A percentile compares a stretch with the other conserved stretches of the same genome.
Conservation (phyloP, 2,113 vertebrate genomes). For the Gobius niger region DNA sequence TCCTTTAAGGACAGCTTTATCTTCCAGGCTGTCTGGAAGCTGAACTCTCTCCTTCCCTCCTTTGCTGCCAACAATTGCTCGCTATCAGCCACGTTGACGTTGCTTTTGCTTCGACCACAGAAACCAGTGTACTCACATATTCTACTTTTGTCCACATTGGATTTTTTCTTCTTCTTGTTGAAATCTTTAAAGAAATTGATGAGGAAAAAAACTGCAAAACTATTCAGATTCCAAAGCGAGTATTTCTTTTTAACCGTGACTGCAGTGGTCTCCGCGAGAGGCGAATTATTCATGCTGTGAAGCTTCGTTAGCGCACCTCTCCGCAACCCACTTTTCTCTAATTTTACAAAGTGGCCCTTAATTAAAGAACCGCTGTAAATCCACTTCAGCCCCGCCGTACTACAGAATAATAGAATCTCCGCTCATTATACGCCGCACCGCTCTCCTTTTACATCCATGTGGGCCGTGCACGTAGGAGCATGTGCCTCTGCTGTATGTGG, state of each 20-base stretch:
- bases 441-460: slow-evolving; percentile 10
- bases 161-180: background rate
- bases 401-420: slow-evolving; percentile 17
- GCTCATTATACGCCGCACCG: slow-evolving; percentile 16
- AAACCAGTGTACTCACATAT: no score
- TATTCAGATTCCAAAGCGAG: background rate
- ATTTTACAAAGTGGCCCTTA: slow-evolving; percentile 14
- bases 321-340: background rate
- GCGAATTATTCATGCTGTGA: slow-evolving; percentile 1
- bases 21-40: no score
- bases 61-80: no score
- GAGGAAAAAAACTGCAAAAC: background rate
- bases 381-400: slow-evolving; percentile 13
- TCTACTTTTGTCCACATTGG: no score
- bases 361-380: slow-evolving; percentile 24
- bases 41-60: no score
- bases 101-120: no score
- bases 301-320: slow-evolving; percentile 5
- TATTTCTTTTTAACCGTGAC: background rate
- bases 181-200: background rate
- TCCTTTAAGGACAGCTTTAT: no score
- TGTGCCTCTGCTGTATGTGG: background rate
- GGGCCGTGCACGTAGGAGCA: background rate
- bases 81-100: no score
- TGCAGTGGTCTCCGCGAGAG: background rate